phyloP scores from a whole-genome alignment of 2,113 vertebrate species.

The Scalopus aquaticus region DNA sequence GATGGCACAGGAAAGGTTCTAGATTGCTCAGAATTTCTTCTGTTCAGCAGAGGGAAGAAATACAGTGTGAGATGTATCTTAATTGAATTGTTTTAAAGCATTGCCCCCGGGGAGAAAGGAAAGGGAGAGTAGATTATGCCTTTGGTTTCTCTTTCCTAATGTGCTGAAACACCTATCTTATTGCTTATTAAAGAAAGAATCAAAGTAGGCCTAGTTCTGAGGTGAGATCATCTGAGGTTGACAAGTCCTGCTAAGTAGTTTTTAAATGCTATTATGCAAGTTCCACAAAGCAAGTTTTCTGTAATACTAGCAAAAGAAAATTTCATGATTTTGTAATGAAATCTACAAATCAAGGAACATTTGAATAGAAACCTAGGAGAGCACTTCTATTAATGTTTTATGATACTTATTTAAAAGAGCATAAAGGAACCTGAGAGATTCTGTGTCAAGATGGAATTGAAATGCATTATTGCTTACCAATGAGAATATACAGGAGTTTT shows the following conservation, averaged over 20 bases:
- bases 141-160: slow-evolving; percentile 16
- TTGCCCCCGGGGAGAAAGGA: neutral
- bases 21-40: neutral
- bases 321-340: slow-evolving; percentile 69
- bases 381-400: slow-evolving; percentile 63
- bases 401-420: slow-evolving; percentile 64
- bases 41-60: slow-evolving; percentile 7
- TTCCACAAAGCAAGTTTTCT: slow-evolving; percentile 27
- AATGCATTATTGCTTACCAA: slow-evolving; percentile 64
- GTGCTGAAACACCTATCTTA: neutral
- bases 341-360: slow-evolving; percentile 70
- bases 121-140: neutral
- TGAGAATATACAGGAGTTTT: slow-evolving; percentile 50
- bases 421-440: slow-evolving; percentile 70
- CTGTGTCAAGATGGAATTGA: slow-evolving; percentile 53
- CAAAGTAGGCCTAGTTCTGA: neutral
- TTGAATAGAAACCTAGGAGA: slow-evolving; percentile 55
- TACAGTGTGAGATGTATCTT: neutral
- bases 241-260: neutral
- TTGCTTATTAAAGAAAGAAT: slow-evolving; percentile 32
- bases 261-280: neutral
- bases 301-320: slow-evolving; percentile 24
- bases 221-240: slow-evolving; percentile 30
- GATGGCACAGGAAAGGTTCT: neutral
- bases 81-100: neutral